Conservation (phyloP, 2,113 vertebrate species). For the Leiothrix lutea region DNA sequence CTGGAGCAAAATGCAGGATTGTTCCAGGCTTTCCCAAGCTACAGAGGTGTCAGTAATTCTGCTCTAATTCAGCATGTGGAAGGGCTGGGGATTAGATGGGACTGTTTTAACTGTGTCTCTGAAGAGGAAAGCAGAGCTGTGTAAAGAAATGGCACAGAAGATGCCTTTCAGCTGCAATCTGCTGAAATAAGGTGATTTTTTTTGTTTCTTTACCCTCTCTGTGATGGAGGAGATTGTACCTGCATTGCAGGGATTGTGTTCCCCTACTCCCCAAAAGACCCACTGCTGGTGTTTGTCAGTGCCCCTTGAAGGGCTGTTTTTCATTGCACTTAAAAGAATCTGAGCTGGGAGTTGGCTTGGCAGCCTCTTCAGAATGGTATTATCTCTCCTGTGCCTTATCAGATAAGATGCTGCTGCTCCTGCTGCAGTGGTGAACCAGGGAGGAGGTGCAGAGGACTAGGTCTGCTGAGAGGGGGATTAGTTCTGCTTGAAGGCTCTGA, state of each 20-base stretch:
- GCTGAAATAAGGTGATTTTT: not conserved
- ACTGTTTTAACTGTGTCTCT: not conserved
- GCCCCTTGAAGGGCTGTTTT: not conserved
- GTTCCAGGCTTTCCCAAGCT: not conserved
- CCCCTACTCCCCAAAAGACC: not conserved
- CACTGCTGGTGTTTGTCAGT: not conserved
- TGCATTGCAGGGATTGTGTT: not conserved
- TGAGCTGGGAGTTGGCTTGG: not conserved
- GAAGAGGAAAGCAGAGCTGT: not conserved
- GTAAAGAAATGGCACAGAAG: not conserved
- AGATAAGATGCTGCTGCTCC: not conserved
- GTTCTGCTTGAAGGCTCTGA: conserved; percentile 9
- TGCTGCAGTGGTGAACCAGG: not conserved
- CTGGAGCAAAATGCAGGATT: not conserved
- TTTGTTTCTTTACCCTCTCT: not conserved
- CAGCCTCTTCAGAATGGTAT: not conserved
- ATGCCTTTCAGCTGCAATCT: not conserved
- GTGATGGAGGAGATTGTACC: not conserved
- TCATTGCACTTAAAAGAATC: not conserved
- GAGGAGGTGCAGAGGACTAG: not conserved
- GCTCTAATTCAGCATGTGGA: not conserved
- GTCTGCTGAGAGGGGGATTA: not conserved
- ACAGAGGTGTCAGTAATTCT: not conserved
- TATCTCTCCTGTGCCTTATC: not conserved
- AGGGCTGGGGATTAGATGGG: not conserved